These are phyloP conservation scores for Psittacula derbiana DNA, from an alignment of 2,797 vertebrate genomes.

Conservation along the genomic window DNA sequence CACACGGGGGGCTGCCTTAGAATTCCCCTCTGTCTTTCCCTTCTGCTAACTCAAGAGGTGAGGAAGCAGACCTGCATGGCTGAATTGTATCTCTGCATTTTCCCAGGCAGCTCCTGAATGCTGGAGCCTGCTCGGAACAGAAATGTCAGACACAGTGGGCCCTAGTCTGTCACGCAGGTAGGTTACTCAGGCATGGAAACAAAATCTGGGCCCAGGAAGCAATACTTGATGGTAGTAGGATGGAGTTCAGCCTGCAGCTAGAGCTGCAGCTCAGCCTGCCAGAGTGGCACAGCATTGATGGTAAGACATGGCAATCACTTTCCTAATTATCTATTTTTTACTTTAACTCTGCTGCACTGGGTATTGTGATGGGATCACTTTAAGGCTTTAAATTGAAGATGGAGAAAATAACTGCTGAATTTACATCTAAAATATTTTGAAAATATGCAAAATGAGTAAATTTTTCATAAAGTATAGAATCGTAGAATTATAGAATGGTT, in stretches of 20 bases:
- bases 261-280: neutral
- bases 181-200: conserved; percentile 67
- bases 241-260: neutral
- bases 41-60: neutral
- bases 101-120: conserved; percentile 48
- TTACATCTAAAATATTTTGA: neutral
- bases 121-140: conserved; percentile 37
- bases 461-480: neutral
- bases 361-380: neutral
- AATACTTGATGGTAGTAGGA: neutral
- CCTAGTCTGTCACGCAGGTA: conserved; percentile 52
- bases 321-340: neutral
- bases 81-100: conserved; percentile 39
- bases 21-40: conserved; percentile 38
- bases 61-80: neutral
- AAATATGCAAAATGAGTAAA: neutral
- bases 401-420: neutral
- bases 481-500: neutral
- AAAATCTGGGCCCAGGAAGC: conserved; percentile 46
- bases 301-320: neutral
- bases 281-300: neutral
- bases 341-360: neutral
- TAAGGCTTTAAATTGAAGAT: neutral
- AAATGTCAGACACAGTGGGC: conserved; percentile 58
- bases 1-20: conserved; percentile 9